Conservation (phyloP, 2,113 vertebrate genomes). For the Mustelus asterias region DNA sequence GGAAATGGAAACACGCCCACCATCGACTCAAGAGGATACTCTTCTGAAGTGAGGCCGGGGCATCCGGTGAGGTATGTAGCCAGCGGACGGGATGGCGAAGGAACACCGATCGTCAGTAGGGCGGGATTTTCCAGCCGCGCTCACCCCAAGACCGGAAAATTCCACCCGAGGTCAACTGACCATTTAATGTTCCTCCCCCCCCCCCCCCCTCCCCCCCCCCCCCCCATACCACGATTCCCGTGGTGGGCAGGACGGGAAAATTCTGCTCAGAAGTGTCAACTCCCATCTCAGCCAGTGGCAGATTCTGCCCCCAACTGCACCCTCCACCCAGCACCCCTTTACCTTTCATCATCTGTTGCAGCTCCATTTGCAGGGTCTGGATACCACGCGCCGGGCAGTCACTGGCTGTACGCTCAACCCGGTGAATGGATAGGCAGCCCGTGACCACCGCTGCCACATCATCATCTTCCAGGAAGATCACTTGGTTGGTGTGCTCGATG, state of each 20-base stretch:
- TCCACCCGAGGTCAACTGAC: too few relatives aligned
- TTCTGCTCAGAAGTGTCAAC: too few relatives aligned
- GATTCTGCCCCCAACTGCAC: neutral
- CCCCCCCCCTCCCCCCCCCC: too few relatives aligned
- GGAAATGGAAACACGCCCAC: neutral
- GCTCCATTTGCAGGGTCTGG: conserved; percentile 38
- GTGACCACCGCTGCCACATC: conserved; percentile 36
- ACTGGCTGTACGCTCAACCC: conserved; percentile 21
- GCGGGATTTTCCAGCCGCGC: too few relatives aligned
- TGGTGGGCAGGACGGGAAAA: too few relatives aligned
- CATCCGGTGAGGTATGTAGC: too few relatives aligned
- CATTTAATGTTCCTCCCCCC: too few relatives aligned
- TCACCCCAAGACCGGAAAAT: too few relatives aligned
- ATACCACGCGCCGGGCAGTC: conserved; percentile 33
- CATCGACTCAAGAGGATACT: neutral
- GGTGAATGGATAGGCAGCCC: conserved; percentile 36
- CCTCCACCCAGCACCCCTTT: neutral
- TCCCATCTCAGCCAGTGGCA: too few relatives aligned
- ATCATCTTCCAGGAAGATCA: conserved; percentile 39
- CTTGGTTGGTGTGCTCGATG: conserved; percentile 39
- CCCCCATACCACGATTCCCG: too few relatives aligned
- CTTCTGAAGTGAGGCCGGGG: neutral
- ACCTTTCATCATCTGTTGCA: conserved; percentile 40
- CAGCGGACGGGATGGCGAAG: neutral
- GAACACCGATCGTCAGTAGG: too few relatives aligned